Base-by-base conservation (phyloP, 2,888 invertebrate genomes). In the Drosophila subquinaria region DNA sequence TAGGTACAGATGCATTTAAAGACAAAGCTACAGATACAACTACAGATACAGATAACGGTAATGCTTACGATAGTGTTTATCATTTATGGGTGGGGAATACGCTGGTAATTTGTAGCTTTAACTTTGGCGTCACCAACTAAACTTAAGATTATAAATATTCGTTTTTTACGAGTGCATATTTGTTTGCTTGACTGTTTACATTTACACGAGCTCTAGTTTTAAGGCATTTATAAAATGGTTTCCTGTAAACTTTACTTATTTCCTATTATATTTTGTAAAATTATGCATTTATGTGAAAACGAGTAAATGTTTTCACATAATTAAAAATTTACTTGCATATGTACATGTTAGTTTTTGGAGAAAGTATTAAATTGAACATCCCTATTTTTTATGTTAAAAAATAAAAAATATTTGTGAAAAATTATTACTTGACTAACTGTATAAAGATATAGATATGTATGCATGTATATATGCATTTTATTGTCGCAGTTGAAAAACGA, bases 21-120 rank as follows among this genome's bases (percentile, higher is more conserved):
- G 17, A 17, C 17, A 30, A 4, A 9, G n/a, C 20, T 27, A 51
- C 20, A 35, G 42, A 40, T 62, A 45, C 20, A 35, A 36, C 35
- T 62, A 47, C 23, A 17, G 38, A 27, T 33, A 30, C 8, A 6
- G 30, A 30, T 30, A 52, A 15, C n/a, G 33, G 17, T 38, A 45
- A 23, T 64, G 38, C 27, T 38, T 23, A 15, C 51, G 38, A 50
- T 67, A 56, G 17, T 40, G 47, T 15, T 33, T 23, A 38, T 57
- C 13, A 36, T 4, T 13, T 13, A 13, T 4, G 8, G 8, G 13
- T 5, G 48, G 48, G 48, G 48, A 50, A 50, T 33, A 50, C 48
- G 33, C 48, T 30, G 13, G 51, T 9, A 36, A 51, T 35, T 17
- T 10, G 15, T n/a, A 36, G 3, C 23, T 53, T 53, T 8, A 53